Evolutionary conservation across 2,888 invertebrate genomes (phyloP).

Genomic region (Dioctria rufipes): DNA sequence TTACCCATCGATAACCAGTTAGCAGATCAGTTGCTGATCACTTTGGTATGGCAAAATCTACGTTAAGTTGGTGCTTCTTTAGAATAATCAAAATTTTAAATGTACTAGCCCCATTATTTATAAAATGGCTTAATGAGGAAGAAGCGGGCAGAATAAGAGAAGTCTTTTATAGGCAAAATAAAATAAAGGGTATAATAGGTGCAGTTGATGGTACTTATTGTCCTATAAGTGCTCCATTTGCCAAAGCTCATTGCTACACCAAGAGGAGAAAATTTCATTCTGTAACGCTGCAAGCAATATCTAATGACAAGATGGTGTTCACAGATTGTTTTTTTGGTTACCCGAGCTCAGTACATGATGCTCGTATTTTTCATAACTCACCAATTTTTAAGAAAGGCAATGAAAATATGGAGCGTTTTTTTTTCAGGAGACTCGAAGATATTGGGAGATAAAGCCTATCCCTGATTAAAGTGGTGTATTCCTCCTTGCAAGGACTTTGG

Average conservation of each 20-base stretch:
- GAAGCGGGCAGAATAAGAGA: not conserved
- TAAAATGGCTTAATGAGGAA: not conserved
- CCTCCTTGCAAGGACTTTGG: too few relatives aligned
- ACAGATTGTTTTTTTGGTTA: constrained; percentile 23
- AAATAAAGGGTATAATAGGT: constrained; percentile 2
- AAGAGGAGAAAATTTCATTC: constrained; percentile 24
- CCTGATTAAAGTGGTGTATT: not conserved
- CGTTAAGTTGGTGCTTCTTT: not conserved
- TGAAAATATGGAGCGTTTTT: not conserved
- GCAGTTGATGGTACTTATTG: constrained; percentile 26
- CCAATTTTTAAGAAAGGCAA: not conserved
- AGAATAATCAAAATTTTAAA: constrained; percentile 8
- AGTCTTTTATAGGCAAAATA: not conserved
- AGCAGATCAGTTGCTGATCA: constrained; percentile 4
- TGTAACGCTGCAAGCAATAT: constrained; percentile 25
- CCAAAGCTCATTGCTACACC: constrained; percentile 4
- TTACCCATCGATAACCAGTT: too few relatives aligned
- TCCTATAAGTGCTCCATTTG: constrained; percentile 5
- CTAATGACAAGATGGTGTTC: constrained; percentile 14
- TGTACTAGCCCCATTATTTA: not conserved
- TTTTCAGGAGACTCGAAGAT: not conserved
- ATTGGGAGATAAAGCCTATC: constrained; percentile 12
- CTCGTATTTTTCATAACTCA: not conserved
- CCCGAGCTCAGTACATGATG: constrained; percentile 7
- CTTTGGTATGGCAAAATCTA: constrained; percentile 22